phyloP scores from a whole-genome alignment of 1,140 invertebrate species.

The Drosophila bocqueti region DNA sequence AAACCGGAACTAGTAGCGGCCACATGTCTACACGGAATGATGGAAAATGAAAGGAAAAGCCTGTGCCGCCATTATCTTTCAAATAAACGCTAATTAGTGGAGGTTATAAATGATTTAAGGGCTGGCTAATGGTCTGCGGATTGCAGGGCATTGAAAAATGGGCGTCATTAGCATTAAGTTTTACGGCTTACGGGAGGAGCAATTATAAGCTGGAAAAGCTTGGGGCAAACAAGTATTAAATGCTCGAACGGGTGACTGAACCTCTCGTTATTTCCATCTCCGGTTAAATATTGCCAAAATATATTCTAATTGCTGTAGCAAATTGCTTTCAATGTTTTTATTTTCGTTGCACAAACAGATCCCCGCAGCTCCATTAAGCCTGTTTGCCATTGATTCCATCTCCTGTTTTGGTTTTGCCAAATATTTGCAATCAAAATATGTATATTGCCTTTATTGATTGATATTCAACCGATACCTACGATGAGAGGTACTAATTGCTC shows the following conservation, averaged over 20 bases:
- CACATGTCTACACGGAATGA: constrained; percentile 40
- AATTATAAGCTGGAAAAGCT: constrained; percentile 19
- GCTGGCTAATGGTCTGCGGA: constrained; percentile 29
- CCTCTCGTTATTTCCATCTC: constrained; percentile 18
- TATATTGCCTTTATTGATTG: constrained; percentile 32
- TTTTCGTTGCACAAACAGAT: constrained; percentile 9
- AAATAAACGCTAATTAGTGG: constrained; percentile 53
- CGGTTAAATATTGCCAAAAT: constrained; percentile 10
- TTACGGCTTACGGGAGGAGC: constrained; percentile 22
- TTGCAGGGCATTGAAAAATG: constrained; percentile 34
- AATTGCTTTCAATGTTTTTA: constrained; percentile 33
- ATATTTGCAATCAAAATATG: constrained; percentile 19
- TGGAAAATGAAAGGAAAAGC: not conserved
- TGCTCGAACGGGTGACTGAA: not conserved
- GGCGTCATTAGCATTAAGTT: constrained; percentile 37
- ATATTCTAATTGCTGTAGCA: constrained; percentile 30
- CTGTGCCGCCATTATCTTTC: constrained; percentile 25
- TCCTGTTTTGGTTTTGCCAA: constrained; percentile 7
- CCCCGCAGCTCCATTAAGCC: constrained; percentile 26
- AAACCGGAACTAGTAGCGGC: constrained; percentile 33
- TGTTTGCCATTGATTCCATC: constrained; percentile 30
- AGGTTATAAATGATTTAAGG: constrained; percentile 47
- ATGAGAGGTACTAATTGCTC: constrained; percentile 18
- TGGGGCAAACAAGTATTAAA: not conserved
- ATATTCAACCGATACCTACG: not conserved